Base-by-base conservation (phyloP, 1,140 invertebrate genomes). In the Condylostylus longicornis region DNA sequence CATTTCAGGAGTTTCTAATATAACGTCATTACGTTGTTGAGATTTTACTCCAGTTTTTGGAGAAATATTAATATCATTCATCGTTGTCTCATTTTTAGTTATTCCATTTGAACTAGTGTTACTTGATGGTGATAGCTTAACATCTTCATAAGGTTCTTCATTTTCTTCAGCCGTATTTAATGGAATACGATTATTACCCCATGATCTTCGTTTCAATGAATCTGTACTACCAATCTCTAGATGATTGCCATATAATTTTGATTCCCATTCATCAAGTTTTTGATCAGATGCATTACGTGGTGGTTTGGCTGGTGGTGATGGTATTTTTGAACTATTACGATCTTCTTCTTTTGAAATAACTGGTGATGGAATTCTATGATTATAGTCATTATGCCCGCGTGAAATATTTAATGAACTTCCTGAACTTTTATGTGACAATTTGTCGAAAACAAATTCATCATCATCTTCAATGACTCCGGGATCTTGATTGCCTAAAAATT, bases 401-500 rank as follows among this genome's bases (percentile, higher is more conserved):
- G n/a, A n/a, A n/a, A 71, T 66, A 57, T 82, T 82, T 3, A 88
- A 56, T 10, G 82, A 86, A 53, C 82, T 85, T 4, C 74, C 79
- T 10, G 82, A 87, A 56, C 83, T 86, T 61, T 86, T 86, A 51
- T 87, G 82, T 8, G 82, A 87, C 23, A 88, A 61, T 58, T 86
- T 82, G 59, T 87, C 84, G 61, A 88, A 82, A 60, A 79, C 75
- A 63, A 87, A 87, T 55, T 87, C 83, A 60, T 87, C 83, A 46
- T 85, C 82, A 48, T 82, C 82, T 54, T 88, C 83, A 4, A 87
- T 84, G 29, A 87, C 83, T 27, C 82, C 85, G n/a, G 82, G 84
- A 64, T 86, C 83, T 13, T 81, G 79, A 56, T 85, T 79, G 25
- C 74, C 77, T 19, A 66, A 63, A 33, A 69, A 66, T 51, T 79